Evolutionary conservation across 53 echinoderm and acorn worm species (phyloP).

Genomic region (Astropecten irregularis): DNA sequence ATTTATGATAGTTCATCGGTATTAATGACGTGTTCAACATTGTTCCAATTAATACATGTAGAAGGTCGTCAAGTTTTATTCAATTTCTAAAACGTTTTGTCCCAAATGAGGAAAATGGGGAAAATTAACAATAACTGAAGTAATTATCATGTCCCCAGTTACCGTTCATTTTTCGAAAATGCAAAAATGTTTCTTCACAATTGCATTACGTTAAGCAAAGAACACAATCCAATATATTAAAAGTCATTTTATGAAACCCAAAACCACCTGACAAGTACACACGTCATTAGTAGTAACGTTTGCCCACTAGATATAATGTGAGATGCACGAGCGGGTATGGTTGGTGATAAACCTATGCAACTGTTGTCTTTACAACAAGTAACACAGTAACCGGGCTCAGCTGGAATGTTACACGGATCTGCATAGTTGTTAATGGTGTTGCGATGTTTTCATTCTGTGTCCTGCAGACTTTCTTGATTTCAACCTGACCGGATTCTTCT

Average conservation of each 20-base stretch:
- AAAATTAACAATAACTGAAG: no score
- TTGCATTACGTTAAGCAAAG: background rate
- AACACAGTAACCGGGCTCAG: constrained; percentile 38
- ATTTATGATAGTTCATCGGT: no score
- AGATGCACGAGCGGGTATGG: background rate
- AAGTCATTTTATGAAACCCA: no score
- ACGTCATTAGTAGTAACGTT: constrained; percentile 5
- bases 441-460: background rate
- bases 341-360: background rate
- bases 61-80: no score
- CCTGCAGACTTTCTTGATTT: constrained; percentile 46
- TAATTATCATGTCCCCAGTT: no score
- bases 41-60: no score
- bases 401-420: constrained; percentile 27
- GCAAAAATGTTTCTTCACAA: no score
- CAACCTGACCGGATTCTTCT: constrained; percentile 45
- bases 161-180: no score
- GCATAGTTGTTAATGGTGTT: background rate
- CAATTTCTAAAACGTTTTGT: no score
- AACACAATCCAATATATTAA: background rate
- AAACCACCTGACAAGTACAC: constrained; percentile 3
- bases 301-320: background rate
- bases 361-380: constrained; percentile 24
- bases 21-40: no score
- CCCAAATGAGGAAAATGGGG: no score